Evolutionary conservation across 2,888 invertebrate genomes (phyloP).

Genomic region (Diplolepis rosae): DNA sequence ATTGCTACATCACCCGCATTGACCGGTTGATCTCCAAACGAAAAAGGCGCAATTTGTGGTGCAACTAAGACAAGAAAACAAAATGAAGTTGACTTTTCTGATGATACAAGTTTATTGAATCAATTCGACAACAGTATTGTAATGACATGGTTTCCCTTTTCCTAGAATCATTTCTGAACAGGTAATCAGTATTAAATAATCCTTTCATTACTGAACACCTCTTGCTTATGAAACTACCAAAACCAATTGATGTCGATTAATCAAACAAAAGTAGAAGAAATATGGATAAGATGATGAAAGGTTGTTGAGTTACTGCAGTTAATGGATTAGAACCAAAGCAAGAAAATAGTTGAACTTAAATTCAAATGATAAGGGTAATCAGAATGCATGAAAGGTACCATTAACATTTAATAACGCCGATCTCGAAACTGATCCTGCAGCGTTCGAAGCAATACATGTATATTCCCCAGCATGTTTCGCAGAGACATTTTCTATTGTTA

Average conservation of each 20-base stretch:
- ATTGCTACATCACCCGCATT: slow-evolving; percentile 86
- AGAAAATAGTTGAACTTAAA: no score
- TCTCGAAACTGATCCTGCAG: slow-evolving; percentile 73
- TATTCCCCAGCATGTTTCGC: slow-evolving; percentile 83
- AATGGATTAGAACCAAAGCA: neutral
- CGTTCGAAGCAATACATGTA: slow-evolving; percentile 78
- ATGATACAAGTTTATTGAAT: no score
- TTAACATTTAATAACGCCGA: slow-evolving; percentile 75
- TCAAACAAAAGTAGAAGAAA: no score
- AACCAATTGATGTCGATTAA: no score
- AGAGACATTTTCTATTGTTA: slow-evolving; percentile 82
- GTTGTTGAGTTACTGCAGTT: neutral
- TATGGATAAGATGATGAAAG: no score
- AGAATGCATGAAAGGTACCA: slow-evolving; percentile 65
- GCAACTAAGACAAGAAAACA: slow-evolving; percentile 74
- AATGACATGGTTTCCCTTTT: no score
- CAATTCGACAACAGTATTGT: no score
- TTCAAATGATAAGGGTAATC: no score
- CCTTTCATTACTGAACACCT: neutral
- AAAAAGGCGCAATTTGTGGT: slow-evolving; percentile 83
- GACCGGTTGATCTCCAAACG: slow-evolving; percentile 84
- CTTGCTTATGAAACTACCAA: no score
- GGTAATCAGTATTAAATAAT: no score
- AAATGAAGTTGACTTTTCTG: no score
- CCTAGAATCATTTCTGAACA: no score